phyloP scores from a whole-genome alignment of 2,888 invertebrate genomes.

The Charanyca ferruginea region DNA sequence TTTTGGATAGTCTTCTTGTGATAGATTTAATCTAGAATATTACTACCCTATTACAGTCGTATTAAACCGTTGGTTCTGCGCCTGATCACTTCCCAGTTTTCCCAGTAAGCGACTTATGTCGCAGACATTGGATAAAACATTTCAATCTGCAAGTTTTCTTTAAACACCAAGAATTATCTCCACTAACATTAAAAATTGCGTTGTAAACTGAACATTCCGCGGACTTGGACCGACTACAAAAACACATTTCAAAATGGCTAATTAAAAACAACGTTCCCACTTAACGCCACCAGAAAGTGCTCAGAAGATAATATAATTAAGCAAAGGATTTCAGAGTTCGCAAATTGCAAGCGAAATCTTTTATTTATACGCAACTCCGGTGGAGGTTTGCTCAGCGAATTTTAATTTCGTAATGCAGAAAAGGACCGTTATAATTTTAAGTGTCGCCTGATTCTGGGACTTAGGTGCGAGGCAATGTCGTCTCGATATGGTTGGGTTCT shows the following conservation, averaged over 20 bases:
- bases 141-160: conserved; percentile 23
- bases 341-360: conserved; percentile 78
- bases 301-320: conserved; percentile 80
- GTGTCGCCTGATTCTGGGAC: conserved; percentile 53
- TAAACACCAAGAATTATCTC: conserved; percentile 18
- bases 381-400: conserved; percentile 79
- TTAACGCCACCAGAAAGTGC: conserved; percentile 71
- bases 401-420: conserved; percentile 83
- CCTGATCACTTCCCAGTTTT: too few species aligned
- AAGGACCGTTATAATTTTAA: conserved; percentile 73
- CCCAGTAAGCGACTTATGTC: too few species aligned
- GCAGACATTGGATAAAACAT: conserved; percentile 16
- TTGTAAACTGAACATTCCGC: conserved; percentile 41
- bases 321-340: conserved; percentile 80
- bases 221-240: conserved; percentile 40
- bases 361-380: conserved; percentile 80
- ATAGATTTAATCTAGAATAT: too few species aligned
- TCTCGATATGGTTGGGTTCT: background rate
- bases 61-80: too few species aligned
- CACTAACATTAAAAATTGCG: conserved; percentile 35
- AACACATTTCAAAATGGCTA: conserved; percentile 66
- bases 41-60: too few species aligned
- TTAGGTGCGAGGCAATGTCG: background rate
- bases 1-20: too few species aligned
- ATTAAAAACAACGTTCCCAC: conserved; percentile 76